Conservation (phyloP, 1,140 invertebrate species). For the Olivierus martensii region DNA sequence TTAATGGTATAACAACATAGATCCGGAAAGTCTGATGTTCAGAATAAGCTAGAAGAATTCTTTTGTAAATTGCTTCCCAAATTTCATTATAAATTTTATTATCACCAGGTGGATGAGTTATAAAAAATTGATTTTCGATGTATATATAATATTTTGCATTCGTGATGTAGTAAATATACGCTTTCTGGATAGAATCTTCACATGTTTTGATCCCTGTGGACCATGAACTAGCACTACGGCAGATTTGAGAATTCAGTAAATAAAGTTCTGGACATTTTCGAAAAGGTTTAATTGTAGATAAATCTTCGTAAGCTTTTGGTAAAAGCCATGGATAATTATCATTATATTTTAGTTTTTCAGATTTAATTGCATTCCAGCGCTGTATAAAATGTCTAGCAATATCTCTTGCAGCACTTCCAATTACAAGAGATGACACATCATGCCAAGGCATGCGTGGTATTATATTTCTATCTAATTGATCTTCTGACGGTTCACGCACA, state of each 20-base stretch:
- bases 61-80: constrained; percentile 63
- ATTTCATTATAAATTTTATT: constrained; percentile 63
- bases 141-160: constrained; percentile 86
- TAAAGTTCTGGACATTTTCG: not conserved
- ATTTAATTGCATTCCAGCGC: constrained; percentile 90
- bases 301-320: constrained; percentile 66
- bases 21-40: constrained; percentile 58
- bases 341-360: not conserved
- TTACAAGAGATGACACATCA: constrained; percentile 75
- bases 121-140: constrained; percentile 98
- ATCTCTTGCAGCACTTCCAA: constrained; percentile 72
- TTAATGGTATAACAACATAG: constrained; percentile 82
- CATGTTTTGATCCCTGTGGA: constrained; percentile 67
- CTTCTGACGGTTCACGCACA: constrained; percentile 72
- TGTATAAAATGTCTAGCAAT: constrained; percentile 93
- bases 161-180: constrained; percentile 85
- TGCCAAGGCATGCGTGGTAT: constrained; percentile 98
- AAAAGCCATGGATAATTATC: constrained; percentile 67
- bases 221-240: constrained; percentile 82
- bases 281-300: too few species aligned
- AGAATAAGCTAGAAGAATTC: constrained; percentile 63
- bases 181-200: constrained; percentile 85
- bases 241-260: constrained; percentile 40
- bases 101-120: constrained; percentile 46
- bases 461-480: constrained; percentile 61